Evolutionary conservation across 1,140 invertebrate species (phyloP), one percentile per base, ranked within the genome.

Genomic region (Procambarus virginalis): DNA sequence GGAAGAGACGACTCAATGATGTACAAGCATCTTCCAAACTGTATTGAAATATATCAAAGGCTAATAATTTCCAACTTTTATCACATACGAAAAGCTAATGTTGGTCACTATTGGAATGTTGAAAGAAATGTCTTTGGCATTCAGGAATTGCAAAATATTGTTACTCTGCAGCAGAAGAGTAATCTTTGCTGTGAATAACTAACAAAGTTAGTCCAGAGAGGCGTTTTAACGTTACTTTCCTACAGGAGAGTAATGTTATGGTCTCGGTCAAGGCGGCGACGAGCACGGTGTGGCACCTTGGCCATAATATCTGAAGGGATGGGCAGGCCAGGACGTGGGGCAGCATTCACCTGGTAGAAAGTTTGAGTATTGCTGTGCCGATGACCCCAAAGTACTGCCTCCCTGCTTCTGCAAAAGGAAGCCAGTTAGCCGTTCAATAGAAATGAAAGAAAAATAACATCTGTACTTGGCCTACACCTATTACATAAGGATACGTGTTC

Each of bases 211-310:
- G 5, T 68, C 70, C 22, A 14, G 17, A 10, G 6, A 60, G 75
- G 73, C 48, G 2, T 49, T 17, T 6, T n/a, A 20, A 17, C n/a
- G 9, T 8, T 3, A 45, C 12, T 34, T 8, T 14, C 73, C 70
- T 89, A 89, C n/a, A 89, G 81, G 55, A 89, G 88, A n/a, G 88
- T 89, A 79, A 89, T 89, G 75, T 89, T 89, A 58, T 89, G 88
- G 76, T 89, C 88, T n/a, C 88, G 73, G 46, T 89, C 88, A 4
- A 89, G 82, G 20, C 88, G 80, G 55, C 88, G 88, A 2, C 88
- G 88, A 46, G 88, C 88, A 3, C 88, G 70, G 58, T 89, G 88
- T 5, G 88, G 88, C 10, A 89, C 88, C 48, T 89, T 89, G 51
- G 88, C 88, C 88, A 89, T 89, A 55, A 89, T 78, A 73, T 89